These are phyloP conservation scores for Willisornis vidua DNA, from an alignment of 2,113 vertebrate species.

Conservation along the genomic window DNA sequence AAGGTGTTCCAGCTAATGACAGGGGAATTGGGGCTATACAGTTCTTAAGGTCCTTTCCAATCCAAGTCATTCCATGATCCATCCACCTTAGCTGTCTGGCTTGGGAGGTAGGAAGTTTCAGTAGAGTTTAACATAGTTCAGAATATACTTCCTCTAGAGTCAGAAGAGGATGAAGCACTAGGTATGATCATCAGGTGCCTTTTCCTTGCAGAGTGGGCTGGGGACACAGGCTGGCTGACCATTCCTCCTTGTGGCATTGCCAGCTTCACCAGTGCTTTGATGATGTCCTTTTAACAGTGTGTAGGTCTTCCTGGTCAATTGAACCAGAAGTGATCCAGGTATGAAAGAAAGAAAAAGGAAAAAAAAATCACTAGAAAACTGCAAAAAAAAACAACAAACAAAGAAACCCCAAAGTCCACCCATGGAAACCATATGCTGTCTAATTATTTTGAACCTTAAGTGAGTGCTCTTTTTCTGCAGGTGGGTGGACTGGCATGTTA, in stretches of 20 bases:
- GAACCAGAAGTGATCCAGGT: background rate
- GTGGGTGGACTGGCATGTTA: background rate
- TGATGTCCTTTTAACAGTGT: background rate
- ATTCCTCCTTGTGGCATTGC: background rate
- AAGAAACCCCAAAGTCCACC: accelerated
- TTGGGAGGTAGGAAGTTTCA: background rate
- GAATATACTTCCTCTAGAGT: background rate
- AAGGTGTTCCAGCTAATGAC: background rate
- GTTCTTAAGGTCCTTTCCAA: background rate
- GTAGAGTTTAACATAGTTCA: background rate
- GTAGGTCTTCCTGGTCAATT: background rate
- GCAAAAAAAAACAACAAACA: background rate
- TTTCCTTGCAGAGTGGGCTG: background rate
- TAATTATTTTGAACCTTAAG: background rate
- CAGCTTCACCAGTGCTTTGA: background rate
- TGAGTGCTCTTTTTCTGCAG: background rate
- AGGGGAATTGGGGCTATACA: background rate
- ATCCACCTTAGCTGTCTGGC: background rate
- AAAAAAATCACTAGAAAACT: background rate
- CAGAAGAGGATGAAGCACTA: background rate
- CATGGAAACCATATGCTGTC: background rate
- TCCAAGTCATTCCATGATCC: background rate
- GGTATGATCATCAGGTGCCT: background rate
- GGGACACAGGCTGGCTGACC: background rate
- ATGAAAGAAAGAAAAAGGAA: background rate